Evolutionary conservation across 2,797 vertebrate genomes (phyloP).

Genomic region (Varecia variegata): DNA sequence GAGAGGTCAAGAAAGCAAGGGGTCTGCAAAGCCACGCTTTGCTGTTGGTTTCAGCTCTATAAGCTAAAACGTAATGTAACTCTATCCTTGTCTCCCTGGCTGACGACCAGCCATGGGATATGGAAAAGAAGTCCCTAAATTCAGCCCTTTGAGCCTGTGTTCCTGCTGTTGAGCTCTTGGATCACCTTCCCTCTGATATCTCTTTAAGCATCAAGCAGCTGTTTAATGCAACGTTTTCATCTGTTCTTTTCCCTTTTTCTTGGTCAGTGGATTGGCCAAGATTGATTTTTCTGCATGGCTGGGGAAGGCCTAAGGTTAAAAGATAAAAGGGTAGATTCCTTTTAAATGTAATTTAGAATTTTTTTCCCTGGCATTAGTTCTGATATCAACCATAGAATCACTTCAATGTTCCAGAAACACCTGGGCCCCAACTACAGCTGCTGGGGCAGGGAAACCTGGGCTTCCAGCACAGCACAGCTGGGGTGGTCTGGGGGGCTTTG

Average conservation of each 20-base stretch:
- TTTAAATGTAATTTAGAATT: slow-evolving; percentile 85
- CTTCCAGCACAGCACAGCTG: slow-evolving; percentile 27
- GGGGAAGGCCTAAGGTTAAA: slow-evolving; percentile 84
- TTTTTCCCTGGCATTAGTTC: slow-evolving; percentile 73
- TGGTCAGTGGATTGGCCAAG: slow-evolving; percentile 83
- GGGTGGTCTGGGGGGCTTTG: neutral
- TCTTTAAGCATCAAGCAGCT: slow-evolving; percentile 77
- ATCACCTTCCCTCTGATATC: slow-evolving; percentile 62
- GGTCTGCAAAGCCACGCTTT: neutral
- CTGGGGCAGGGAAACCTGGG: neutral
- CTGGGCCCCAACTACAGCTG: slow-evolving; percentile 66
- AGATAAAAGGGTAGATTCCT: slow-evolving; percentile 83
- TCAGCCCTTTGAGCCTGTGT: neutral
- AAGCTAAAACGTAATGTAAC: neutral
- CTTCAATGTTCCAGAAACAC: slow-evolving; percentile 74
- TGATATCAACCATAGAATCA: slow-evolving; percentile 79
- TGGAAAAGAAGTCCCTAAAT: neutral
- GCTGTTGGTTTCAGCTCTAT: neutral
- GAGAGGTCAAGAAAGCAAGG: neutral
- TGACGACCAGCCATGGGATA: neutral
- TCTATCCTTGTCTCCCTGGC: neutral
- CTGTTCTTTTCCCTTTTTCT: slow-evolving; percentile 77
- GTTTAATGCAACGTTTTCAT: slow-evolving; percentile 67
- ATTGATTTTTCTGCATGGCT: slow-evolving; percentile 86
- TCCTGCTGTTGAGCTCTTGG: neutral